Evolutionary conservation across 2,113 vertebrate genomes (phyloP), one percentile per base, ranked within the genome.

Genomic region (Cynocephalus volans): DNA sequence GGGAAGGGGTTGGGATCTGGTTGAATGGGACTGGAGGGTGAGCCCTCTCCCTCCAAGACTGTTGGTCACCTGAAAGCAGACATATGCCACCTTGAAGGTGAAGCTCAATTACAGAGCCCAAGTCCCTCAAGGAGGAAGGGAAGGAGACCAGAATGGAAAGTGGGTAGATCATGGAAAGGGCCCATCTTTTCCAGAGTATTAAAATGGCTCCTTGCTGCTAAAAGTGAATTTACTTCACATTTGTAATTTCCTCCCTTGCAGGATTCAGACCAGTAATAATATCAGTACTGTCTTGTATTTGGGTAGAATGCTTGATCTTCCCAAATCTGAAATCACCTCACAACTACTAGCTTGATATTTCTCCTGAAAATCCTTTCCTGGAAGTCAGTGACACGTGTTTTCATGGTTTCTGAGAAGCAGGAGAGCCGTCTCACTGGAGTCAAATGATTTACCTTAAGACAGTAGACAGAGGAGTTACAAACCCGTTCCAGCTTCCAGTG

Each of bases 271-370:
- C 19, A 56, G 5, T 54, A n/a, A 58, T 33, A 56, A 36, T 82
- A 65, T 84, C 19, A 23, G 33, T 31, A 33, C 36, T 26, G 4
- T 65, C 26, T 92, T 70, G 8, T 65, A 50, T 79, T 69, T 58
- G 41, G 36, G 11, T 58, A 24, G 48, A 88, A 84, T 70, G 62
- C 31, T 70, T 93, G 84, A 93, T 76, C 56, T 24, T 5, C 65
- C 12, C 70, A 77, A 82, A 36, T 62, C 65, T 85, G 45, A 81
- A 97, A 87, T 79, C 65, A 90, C 56, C 50, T 36, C 36, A 56
- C 24, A 62, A 67, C 8, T 24, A 33, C 69, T 41, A 73, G 6
- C 24, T 4, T 48, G 24, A 50, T 67, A 65, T 72, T 70, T 81
- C 89, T 76, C 28, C 54, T 13, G 82, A 48, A 93, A 88, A 80